These are phyloP conservation scores for Oligia fasciuncula DNA, from an alignment of 2,888 invertebrate species.

Conservation along the genomic window DNA sequence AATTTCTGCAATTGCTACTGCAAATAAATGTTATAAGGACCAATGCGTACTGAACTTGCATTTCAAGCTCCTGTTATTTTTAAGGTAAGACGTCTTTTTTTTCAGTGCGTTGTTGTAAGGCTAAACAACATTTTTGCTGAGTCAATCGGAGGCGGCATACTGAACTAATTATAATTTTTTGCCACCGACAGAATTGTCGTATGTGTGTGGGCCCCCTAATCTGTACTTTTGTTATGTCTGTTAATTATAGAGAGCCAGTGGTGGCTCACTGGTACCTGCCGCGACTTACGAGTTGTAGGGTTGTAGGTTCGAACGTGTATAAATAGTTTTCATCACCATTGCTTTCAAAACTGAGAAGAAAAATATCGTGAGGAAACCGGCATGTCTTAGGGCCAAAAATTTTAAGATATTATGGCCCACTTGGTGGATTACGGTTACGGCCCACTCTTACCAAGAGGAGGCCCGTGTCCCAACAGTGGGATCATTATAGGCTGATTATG, in stretches of 20 bases:
- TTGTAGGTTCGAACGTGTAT: background rate
- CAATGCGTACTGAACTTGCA: background rate
- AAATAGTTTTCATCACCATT: too few relatives aligned
- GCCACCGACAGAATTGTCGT: constrained; percentile 19
- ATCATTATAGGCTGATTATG: too few relatives aligned
- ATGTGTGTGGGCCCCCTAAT: constrained; percentile 34
- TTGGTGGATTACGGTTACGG: too few relatives aligned
- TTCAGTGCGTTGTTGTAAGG: constrained; percentile 21
- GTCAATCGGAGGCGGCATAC: constrained; percentile 36
- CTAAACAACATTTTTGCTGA: constrained; percentile 45
- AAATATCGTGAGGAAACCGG: too few relatives aligned
- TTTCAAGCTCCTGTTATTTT: background rate
- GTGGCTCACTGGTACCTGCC: too few relatives aligned
- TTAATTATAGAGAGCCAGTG: constrained; percentile 1
- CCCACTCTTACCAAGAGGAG: too few relatives aligned
- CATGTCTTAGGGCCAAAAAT: too few relatives aligned
- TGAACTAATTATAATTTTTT: constrained; percentile 36
- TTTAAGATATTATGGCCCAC: too few relatives aligned
- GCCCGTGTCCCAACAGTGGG: too few relatives aligned
- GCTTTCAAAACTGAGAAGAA: too few relatives aligned
- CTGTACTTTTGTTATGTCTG: constrained; percentile 5
- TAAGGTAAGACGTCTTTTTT: constrained; percentile 30
- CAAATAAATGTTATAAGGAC: background rate
- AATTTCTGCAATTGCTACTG: background rate
- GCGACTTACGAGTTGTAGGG: background rate